Evolutionary conservation across 2,888 invertebrate genomes (phyloP), one percentile per base, ranked within the genome.

Genomic region (Tipula lateralis): DNA sequence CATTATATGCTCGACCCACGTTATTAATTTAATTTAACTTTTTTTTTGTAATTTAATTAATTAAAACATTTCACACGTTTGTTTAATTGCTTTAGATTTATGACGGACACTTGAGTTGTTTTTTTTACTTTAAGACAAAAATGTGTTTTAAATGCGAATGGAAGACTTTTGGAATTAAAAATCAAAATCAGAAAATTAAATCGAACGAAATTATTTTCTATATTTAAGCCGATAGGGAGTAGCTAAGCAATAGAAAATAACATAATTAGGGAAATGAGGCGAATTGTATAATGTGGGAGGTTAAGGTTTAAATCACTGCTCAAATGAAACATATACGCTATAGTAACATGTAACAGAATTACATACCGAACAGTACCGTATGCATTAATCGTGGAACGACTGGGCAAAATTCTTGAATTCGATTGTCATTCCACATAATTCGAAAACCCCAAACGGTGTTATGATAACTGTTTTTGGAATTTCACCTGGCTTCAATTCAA

Each of bases 181-280:
- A 50, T 50, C 50, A 50, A 50, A 66, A 66, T 66, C 24, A 66
- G 24, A 50, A 50, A 66, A 66, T 66, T 66, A 66, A 66, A 66
- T 24, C 66, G 66, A 66, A 24, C 44, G 16, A 50, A 44, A 34
- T 1, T 7, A 7, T 34, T 34, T 44, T 44, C 16, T 44, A 36
- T 16, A 6, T 44, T n/a, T 44, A 44, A 66, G 24, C 66, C 19
- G 66, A 13, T 66, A 66, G 66, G 66, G 66, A 66, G 66, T 66
- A 66, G 66, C 66, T 66, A 66, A 24, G 66, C 66, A 66, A 66
- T 66, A 19, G 24, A 24, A 19, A 66, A 66, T 66, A 66, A 66
- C 24, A 66, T 66, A 66, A 24, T 66, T 66, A 24, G 0, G 12
- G 66, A 66, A 66, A 66, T 66, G 66, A 66, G 24, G 66, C n/a